Percentiles rank a stretch among this genome's conserved stretches.
Evolutionary conservation across 1,140 invertebrate genomes (phyloP).

Genomic region (Cotesia vestalis): DNA sequence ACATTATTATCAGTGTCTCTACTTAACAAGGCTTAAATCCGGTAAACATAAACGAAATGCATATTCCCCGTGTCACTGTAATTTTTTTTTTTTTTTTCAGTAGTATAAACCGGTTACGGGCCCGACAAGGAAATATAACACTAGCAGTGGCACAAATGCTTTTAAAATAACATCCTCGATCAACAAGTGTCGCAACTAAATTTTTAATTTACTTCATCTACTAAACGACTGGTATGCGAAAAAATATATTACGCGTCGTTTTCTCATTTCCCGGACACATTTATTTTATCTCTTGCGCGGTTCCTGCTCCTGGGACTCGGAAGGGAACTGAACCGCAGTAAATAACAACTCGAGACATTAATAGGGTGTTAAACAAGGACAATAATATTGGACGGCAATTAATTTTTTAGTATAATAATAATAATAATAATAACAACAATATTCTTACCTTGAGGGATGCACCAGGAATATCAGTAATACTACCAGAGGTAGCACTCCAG

Average conservation of each 20-base stretch:
- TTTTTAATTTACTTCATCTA: slow-evolving; percentile 34
- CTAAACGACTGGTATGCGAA: background rate
- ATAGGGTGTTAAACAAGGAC: background rate
- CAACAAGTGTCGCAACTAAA: slow-evolving; percentile 38
- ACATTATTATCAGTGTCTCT: slow-evolving; percentile 34
- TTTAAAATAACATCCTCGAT: slow-evolving; percentile 32
- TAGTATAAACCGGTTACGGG: background rate
- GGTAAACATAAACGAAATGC: too few relatives aligned
- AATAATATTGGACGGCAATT: slow-evolving; percentile 5
- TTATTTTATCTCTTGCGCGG: background rate
- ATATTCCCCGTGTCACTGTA: too few relatives aligned
- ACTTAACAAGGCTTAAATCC: slow-evolving; percentile 38
- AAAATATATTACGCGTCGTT: slow-evolving; percentile 19
- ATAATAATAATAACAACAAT: background rate
- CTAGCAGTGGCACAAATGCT: too few relatives aligned
- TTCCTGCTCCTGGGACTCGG: background rate
- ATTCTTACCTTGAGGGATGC: slow-evolving; percentile 60
- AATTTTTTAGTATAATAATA: background rate
- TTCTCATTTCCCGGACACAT: background rate
- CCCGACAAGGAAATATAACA: slow-evolving; percentile 13
- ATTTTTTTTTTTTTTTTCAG: too few relatives aligned
- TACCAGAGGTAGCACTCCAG: slow-evolving; percentile 64
- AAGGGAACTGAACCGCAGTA: background rate
- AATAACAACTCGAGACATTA: slow-evolving; percentile 1
- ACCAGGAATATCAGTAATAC: slow-evolving; percentile 61